Evolutionary conservation across 2,888 invertebrate genomes (phyloP), one percentile per base, ranked within the genome.

Genomic region (Cecidostiba fungosa): DNA sequence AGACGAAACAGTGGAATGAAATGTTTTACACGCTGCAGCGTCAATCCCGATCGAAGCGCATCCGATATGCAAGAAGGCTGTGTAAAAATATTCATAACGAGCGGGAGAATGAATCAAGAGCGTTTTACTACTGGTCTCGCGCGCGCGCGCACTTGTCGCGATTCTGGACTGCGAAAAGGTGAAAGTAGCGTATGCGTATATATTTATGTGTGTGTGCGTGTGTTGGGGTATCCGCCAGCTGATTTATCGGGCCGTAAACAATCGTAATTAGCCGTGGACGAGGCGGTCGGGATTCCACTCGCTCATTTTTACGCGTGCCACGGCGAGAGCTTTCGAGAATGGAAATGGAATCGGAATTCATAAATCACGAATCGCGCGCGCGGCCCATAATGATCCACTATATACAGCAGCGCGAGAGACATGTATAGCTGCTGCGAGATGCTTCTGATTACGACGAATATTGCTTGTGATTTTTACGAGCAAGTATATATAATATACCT

Each of bases 161-260:
- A 87, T 88, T 88, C 88, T 88, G 87, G 78, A 88, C 89, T 88
- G 88, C 88, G 88, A 88, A 88, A 88, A 87, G 85, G 87, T 72
- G 84, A 80, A 76, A 85, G 85, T n/a, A n/a, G n/a, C n/a, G n/a
- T n/a, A n/a, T n/a, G n/a, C 59, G 79, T 16, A 78, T n/a, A 32
- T 32, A 32, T 32, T 3, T 3, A 32, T 32, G 3, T 32, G 32
- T 32, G 32, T 1, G 3, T 32, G 32, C 32, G n/a, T 0, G 39
- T 39, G 8, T 39, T 6, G 8, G 6, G 39, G 59, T 70, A 74
- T 74, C 29, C 47, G 69, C 43, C 32, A 54, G 43, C 83, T 90
- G 90, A 90, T 90, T 90, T 90, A 90, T 87, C 90, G 90, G 74
- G 85, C 89, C 90, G 90, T 90, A 90, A 90, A 90, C 88, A 90